Percentiles rank a stretch among this genome's conserved stretches.
These are phyloP conservation scores for Haliclona indistincta DNA, from an alignment of 37 sponge, comb jelly and placozoan genomes.

Conservation along the genomic window DNA sequence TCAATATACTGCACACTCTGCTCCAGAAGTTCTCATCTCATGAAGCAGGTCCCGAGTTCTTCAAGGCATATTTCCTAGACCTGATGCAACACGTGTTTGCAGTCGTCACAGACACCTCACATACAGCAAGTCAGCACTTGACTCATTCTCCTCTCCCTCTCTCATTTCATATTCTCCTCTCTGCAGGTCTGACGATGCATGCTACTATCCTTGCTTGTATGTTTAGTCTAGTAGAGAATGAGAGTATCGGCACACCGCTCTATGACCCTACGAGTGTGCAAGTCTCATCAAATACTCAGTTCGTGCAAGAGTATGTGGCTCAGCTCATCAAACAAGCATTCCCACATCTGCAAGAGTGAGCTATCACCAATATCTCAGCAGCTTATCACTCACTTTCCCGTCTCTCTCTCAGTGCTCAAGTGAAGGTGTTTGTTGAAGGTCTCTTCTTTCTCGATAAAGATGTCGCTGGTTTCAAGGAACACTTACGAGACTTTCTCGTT, in stretches of 20 bases:
- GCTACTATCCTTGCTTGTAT: slow-evolving; percentile 91
- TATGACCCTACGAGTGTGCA: slow-evolving; percentile 32
- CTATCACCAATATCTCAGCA: background rate
- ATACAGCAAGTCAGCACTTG: slow-evolving; percentile 69
- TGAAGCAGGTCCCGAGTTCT: slow-evolving; percentile 80
- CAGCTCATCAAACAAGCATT: slow-evolving; percentile 87
- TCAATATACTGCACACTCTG: slow-evolving; percentile 61
- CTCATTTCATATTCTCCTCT: background rate
- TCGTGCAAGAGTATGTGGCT: slow-evolving; percentile 71
- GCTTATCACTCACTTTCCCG: background rate
- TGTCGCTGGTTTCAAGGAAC: slow-evolving; percentile 86
- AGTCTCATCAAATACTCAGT: slow-evolving; percentile 49
- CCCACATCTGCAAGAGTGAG: slow-evolving; percentile 93
- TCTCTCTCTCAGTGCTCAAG: slow-evolving; percentile 66
- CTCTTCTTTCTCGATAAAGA: slow-evolving; percentile 84
- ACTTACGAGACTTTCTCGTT: slow-evolving; percentile 92
- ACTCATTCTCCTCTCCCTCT: background rate
- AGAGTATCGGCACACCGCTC: slow-evolving; percentile 64
- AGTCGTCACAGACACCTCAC: slow-evolving; percentile 93
- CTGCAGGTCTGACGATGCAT: slow-evolving; percentile 86
- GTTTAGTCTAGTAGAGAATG: slow-evolving; percentile 84
- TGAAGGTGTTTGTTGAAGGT: slow-evolving; percentile 87
- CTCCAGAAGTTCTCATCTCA: slow-evolving; percentile 70
- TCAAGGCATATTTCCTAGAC: slow-evolving; percentile 84
- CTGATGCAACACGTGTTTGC: slow-evolving; percentile 91